Percentiles rank a stretch among this genome's conserved stretches.
phyloP scores from a whole-genome alignment of 2,797 vertebrate genomes.

The Falco rusticolus region DNA sequence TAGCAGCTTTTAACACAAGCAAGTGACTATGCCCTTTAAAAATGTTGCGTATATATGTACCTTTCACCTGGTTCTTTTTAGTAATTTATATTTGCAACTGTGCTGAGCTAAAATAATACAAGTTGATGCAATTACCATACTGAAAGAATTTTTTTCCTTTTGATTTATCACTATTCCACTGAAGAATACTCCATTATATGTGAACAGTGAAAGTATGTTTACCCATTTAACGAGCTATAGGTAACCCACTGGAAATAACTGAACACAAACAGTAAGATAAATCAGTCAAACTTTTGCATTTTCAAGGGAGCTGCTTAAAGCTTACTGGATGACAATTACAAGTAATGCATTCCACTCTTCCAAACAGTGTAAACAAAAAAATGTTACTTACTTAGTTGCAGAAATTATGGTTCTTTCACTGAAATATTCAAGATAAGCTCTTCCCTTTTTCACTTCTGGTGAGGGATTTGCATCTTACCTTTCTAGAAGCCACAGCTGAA shows the following conservation, averaged over 20 bases:
- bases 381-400: neutral
- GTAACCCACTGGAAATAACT: neutral
- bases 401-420: neutral
- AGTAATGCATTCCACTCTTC: neutral
- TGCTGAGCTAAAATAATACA: constrained; percentile 49
- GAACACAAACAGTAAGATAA: neutral
- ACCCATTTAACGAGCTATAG: neutral
- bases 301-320: neutral
- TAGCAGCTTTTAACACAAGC: constrained; percentile 58
- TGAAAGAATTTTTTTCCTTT: neutral
- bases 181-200: constrained; percentile 15
- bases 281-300: neutral
- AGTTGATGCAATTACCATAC: neutral
- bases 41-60: neutral
- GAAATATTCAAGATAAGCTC: neutral
- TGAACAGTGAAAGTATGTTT: neutral
- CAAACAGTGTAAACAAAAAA: neutral
- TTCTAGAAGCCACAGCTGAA: neutral
- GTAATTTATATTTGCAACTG: constrained; percentile 32
- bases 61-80: constrained; percentile 34
- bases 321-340: neutral
- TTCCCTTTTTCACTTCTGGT: neutral
- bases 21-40: constrained; percentile 49
- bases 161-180: constrained; percentile 24
- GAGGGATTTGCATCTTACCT: neutral